Evolutionary conservation across 2,797 vertebrate species (phyloP), one percentile per base, ranked within the genome.

Genomic region (Cossypha caffra): DNA sequence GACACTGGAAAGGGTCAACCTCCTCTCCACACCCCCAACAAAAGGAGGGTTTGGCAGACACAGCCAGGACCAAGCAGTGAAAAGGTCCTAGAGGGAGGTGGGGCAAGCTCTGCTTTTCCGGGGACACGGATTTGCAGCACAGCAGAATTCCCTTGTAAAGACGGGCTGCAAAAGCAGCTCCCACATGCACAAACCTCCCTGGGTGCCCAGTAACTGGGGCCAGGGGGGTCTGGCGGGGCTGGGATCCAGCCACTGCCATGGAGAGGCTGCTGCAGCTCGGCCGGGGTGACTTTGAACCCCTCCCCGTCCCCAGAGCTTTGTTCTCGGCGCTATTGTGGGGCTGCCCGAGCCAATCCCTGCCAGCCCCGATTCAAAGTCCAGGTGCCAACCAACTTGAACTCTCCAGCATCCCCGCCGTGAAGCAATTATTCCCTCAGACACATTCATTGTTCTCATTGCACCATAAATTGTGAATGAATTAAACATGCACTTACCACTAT

Each of bases 301-400:
- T 90, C 84, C 78, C 61, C 4, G 0, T 84, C 63, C 77, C 61
- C 67, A 3, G 72, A 35, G 91, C 94, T 89, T 92, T 94, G 93
- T 94, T 80, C 33, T 35, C 21, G 13, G 68, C 9, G 69, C 92
- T 38, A 85, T 93, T 92, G 74, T 93, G 69, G 90, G 55, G 78
- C 82, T 19, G 23, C 68, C 13, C 13, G 58, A 95, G 85, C 84
- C 93, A 76, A 72, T 73, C 88, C 67, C 78, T 13, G 55, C 42
- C 82, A 66, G 92, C 87, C 86, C 93, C 62, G 72, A 96, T 95
- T 97, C 93, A 85, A 92, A 93, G 91, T 94, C 94, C 88, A 86
- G 91, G 92, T 96, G 91, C 93, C 95, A 94, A 84, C 84, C 86
- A 86, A 86, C 64, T 90, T 95, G 93, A 93, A 92, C 96, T 94